Evolutionary conservation across 1,140 invertebrate genomes (phyloP).

Genomic region (Apis laboriosa): DNA sequence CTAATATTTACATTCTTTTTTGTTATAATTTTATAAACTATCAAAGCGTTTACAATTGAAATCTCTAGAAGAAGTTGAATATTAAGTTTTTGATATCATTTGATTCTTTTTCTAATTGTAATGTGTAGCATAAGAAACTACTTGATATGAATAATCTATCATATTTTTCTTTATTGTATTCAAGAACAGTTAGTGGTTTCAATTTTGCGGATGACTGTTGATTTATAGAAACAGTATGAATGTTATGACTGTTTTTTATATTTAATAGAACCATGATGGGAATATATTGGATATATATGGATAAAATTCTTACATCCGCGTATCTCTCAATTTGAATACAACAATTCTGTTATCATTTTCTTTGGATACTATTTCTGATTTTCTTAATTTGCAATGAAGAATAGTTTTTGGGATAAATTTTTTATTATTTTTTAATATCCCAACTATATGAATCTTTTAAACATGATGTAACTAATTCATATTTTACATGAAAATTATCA

Average conservation of each 20-base stretch:
- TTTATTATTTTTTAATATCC: constrained; percentile 77
- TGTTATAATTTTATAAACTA: constrained; percentile 55
- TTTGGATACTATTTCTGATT: no score
- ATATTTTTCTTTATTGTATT: constrained; percentile 11
- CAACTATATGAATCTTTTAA: constrained; percentile 77
- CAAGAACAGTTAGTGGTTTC: constrained; percentile 65
- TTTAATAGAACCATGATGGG: rapidly evolving
- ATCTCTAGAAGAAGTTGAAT: constrained; percentile 48
- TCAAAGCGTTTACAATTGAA: constrained; percentile 30
- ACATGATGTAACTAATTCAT: constrained; percentile 43
- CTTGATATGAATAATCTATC: constrained; percentile 64
- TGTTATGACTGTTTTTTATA: not conserved
- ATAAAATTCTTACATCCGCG: constrained; percentile 15
- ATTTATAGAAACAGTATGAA: constrained; percentile 44
- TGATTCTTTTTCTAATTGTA: constrained; percentile 66
- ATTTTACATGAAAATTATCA: no score
- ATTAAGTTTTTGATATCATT: constrained; percentile 72
- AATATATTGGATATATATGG: no score
- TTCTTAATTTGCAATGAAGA: no score
- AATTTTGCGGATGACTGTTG: constrained; percentile 33
- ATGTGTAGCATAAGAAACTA: constrained; percentile 71
- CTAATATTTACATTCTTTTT: constrained; percentile 46
- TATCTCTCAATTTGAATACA: constrained; percentile 66
- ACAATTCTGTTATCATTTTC: constrained; percentile 70
- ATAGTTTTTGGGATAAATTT: no score